Evolutionary conservation across 53 echinoderm and acorn worm genomes (phyloP).

Genomic region (Paracentrotus lividus): DNA sequence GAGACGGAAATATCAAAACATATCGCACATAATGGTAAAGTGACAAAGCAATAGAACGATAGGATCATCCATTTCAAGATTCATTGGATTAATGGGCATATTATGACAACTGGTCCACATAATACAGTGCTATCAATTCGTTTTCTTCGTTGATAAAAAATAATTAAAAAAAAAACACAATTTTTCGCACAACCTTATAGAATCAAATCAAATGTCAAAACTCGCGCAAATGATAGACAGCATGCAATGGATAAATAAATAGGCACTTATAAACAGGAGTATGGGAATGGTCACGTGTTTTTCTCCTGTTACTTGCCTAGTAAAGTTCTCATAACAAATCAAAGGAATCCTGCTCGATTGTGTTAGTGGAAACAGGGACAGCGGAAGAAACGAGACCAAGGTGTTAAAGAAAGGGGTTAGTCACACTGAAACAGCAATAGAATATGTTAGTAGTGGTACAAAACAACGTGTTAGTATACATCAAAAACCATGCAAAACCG

Average conservation of each 20-base stretch:
- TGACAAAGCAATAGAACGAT: neutral
- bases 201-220: neutral
- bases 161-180: neutral
- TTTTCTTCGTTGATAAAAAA: neutral
- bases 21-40: no score
- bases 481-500: neutral
- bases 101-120: no score
- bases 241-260: neutral
- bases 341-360: constrained; percentile 78
- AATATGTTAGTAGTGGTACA: constrained; percentile 49
- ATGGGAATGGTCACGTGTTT: neutral
- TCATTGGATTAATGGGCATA: neutral
- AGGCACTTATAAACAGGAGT: neutral
- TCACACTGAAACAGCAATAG: constrained; percentile 60
- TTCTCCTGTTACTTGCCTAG: constrained; percentile 79
- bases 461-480: constrained; percentile 40
- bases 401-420: constrained; percentile 55
- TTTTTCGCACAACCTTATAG: no score
- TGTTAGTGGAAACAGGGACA: constrained; percentile 65
- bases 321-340: constrained; percentile 80
- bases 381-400: constrained; percentile 53
- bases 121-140: neutral
- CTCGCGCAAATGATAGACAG: neutral
- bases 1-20: no score
- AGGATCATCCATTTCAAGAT: neutral